Base-by-base conservation (phyloP, 2,113 vertebrate genomes). In the Plecotus auritus region DNA sequence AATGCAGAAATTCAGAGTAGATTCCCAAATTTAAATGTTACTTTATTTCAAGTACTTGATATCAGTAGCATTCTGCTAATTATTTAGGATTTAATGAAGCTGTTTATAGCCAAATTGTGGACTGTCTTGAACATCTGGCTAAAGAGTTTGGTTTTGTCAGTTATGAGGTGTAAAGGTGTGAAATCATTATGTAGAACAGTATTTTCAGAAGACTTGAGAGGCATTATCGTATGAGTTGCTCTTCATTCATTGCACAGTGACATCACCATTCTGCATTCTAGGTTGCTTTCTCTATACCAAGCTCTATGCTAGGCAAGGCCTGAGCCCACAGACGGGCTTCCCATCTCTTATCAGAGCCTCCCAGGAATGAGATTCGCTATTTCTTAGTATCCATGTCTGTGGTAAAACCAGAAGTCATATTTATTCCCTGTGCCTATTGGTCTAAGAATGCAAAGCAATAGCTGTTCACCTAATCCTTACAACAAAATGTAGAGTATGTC, bases 101-200 rank as follows among this genome's bases (percentile, higher is more conserved):
- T 23, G 16, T 51, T 95, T 69, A 40, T 28, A 70, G 37, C 59
- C 56, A 80, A 45, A 51, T 49, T 95, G 26, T 66, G 54, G n/a
- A n/a, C n/a, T 32, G 12, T 23, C 35, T 47, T 59, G 16, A 88
- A 40, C 42, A n/a, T 32, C 37, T 76, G 76, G 56, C 11, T 64
- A 9, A 78, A 26, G 37, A 72, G 23, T 90, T 76, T 47, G 30
- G 17, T 49, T 94, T 88, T 51, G 80, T 91, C 66, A 82, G 18
- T 47, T 14, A 86, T 49, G 26, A 87, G 16, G 30, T 42, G 26
- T 42, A 26, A 26, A 51, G 70, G 37, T 90, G 5, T 70, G 42
- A 87, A 70, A 59, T 42, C 59, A 20, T 18, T 5, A 32, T 2
- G 5, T n/a, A 94, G 37, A 72, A 2, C 28, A 45, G 0, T 78